Evolutionary conservation across 2,888 invertebrate genomes (phyloP), one percentile per base, ranked within the genome.

Genomic region (Crioceris asparagi): DNA sequence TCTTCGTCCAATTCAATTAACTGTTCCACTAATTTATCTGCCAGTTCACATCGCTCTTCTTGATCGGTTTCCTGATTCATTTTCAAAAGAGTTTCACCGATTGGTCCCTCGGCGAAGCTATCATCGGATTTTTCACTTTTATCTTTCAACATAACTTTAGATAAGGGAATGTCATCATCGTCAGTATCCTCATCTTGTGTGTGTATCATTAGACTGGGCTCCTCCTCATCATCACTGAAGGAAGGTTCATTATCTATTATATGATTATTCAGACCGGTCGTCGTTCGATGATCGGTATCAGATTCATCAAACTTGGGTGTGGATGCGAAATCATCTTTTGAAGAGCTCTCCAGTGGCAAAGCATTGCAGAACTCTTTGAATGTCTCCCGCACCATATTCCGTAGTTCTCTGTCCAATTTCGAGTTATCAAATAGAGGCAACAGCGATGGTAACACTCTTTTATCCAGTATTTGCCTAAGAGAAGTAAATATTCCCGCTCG

Each of bases 181-280:
- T 75, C 82, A 29, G 74, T 80, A 54, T 75, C 81, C 45, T 74
- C 71, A 8, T 66, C 63, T 36, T 37, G 45, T 26, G 67, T 50
- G 18, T 53, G 53, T 30, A 64, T 60, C 25, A 60, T 56, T 38
- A 62, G 47, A 3, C 63, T 58, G 35, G 65, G 54, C 19, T 80
- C 81, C 40, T 87, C 86, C 54, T 90, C 88, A 50, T 86, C 87
- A 54, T 88, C 88, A 50, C 87, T 88, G 61, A 88, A 90, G 18
- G 77, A 77, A 8, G 85, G 79, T 53, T 87, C 87, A 32, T 69
- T 69, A 18, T 74, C 71, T 31, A 71, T 58, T 43, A 66, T 61
- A 36, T 71, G 69, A 47, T 72, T 71, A 49, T 62, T 61, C 8
- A 59, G 32, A 1, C 44, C 40, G 46, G 53, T 35, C 44, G 44